Percentiles rank a stretch among this genome's conserved stretches.
Evolutionary conservation across 1,140 invertebrate genomes (phyloP).

Genomic region (Aphelenchoides besseyi): DNA sequence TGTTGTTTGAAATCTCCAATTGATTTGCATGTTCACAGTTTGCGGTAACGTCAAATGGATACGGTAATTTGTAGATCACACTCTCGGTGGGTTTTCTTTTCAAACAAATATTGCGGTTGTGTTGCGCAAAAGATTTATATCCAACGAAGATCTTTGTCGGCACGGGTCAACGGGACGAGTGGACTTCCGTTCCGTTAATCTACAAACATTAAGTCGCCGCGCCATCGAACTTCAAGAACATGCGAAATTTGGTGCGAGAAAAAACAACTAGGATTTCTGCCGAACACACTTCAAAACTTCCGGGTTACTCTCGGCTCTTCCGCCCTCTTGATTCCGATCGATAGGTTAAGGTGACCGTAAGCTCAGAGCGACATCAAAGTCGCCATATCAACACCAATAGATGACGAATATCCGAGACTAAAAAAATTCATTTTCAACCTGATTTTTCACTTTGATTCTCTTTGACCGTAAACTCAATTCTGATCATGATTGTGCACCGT

Average conservation of each 20-base stretch:
- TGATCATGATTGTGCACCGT: no score
- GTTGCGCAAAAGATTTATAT: slow-evolving; percentile 4
- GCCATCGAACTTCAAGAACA: neutral
- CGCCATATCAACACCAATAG: neutral
- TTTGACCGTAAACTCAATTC: neutral
- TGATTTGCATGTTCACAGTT: no score
- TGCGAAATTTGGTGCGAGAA: neutral
- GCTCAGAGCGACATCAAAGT: no score
- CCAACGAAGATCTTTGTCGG: neutral
- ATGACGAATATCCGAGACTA: no score
- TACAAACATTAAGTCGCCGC: neutral
- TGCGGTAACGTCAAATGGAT: no score
- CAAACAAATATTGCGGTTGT: neutral
- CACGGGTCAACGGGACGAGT: neutral
- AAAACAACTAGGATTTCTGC: neutral
- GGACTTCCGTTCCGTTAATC: slow-evolving; percentile 3
- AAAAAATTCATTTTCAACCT: no score
- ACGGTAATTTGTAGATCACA: no score
- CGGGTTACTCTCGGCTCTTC: no score
- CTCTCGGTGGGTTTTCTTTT: neutral
- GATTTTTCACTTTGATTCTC: neutral
- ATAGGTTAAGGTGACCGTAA: no score
- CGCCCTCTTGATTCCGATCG: no score
- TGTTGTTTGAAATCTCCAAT: no score
- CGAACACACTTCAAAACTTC: neutral